These are phyloP conservation scores for Caenorhabditis plicata DNA, from an alignment of 2,888 invertebrate species.

Conservation along the genomic window DNA sequence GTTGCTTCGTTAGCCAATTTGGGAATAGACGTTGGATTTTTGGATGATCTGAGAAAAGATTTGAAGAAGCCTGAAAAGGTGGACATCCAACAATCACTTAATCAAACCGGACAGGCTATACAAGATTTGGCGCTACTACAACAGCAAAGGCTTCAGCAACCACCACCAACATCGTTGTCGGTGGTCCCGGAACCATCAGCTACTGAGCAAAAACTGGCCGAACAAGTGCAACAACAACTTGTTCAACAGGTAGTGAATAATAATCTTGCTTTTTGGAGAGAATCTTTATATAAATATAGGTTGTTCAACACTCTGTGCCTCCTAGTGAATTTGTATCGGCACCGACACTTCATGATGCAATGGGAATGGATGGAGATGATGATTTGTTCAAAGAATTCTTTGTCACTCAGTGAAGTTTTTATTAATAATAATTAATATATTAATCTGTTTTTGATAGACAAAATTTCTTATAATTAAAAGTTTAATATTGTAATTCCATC, in stretches of 20 bases:
- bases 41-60: too few relatives aligned
- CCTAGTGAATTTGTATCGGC: conserved; percentile 50
- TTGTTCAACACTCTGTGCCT: conserved; percentile 17
- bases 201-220: conserved; percentile 52
- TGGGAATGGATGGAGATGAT: conserved; percentile 52
- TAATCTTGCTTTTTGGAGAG: too few relatives aligned
- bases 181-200: conserved; percentile 32
- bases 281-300: conserved; percentile 4
- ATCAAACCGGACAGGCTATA: conserved; percentile 37
- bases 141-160: conserved; percentile 40
- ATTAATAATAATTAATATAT: background rate
- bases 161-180: conserved; percentile 44
- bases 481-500: too few relatives aligned
- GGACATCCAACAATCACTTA: conserved; percentile 9
- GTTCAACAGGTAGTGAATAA: conserved; percentile 32
- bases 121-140: conserved; percentile 52
- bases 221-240: conserved; percentile 40
- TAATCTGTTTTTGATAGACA: too few relatives aligned
- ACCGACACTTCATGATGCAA: conserved; percentile 49
- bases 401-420: conserved; percentile 14
- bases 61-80: background rate
- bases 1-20: background rate
- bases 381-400: conserved; percentile 58
- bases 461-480: too few relatives aligned
- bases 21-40: too few relatives aligned